phyloP scores from a whole-genome alignment of 2,797 vertebrate genomes.

The Rhabdomys pumilio region DNA sequence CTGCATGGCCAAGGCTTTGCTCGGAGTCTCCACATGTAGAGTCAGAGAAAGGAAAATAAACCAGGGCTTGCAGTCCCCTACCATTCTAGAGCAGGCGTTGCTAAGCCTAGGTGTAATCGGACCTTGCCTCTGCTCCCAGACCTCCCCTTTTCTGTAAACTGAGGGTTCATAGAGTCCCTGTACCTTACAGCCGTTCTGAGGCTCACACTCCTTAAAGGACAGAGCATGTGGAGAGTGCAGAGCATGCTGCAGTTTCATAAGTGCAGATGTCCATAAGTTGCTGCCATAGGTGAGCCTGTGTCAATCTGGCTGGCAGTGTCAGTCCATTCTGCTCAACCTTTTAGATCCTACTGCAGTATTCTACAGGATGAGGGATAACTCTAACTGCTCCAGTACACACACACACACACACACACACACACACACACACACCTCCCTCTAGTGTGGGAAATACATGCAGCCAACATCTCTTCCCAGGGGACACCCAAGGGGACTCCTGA shows the following conservation, averaged over 20 bases:
- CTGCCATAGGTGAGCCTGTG: neutral
- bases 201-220: rapidly evolving
- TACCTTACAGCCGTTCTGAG: neutral
- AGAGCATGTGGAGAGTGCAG: rapidly evolving
- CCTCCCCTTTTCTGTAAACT: neutral
- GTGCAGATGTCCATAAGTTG: neutral
- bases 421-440: neutral
- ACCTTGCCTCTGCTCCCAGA: neutral
- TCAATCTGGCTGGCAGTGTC: rapidly evolving
- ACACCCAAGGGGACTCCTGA: rapidly evolving
- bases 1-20: neutral
- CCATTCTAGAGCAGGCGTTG: rapidly evolving
- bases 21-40: neutral
- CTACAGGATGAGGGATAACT: neutral
- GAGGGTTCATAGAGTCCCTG: neutral
- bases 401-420: neutral
- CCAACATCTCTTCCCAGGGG: neutral
- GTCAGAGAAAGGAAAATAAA: neutral
- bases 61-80: neutral
- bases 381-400: neutral
- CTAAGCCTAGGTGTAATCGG: neutral
- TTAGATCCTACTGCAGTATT: neutral
- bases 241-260: rapidly evolving
- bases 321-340: no score
- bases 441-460: neutral